phyloP scores from a whole-genome alignment of 2,797 vertebrate genomes.

The Hypotaenidia philippensis region DNA sequence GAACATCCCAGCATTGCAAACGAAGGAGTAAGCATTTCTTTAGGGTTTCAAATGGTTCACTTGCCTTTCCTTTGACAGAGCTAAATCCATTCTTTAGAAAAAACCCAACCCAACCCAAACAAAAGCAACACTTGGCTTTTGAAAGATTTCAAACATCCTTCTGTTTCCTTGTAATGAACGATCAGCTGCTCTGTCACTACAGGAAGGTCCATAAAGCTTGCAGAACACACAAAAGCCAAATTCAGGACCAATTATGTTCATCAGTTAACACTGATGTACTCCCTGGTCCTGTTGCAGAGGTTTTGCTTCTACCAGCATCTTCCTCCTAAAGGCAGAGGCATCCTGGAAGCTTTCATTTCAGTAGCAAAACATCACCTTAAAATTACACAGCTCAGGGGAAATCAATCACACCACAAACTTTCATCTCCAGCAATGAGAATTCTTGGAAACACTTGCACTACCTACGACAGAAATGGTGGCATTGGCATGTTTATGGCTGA shows the following conservation, averaged over 20 bases:
- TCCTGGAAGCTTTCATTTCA: not conserved
- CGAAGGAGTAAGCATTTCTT: slow-evolving; percentile 55
- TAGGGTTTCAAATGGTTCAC: not conserved
- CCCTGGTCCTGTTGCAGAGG: not conserved
- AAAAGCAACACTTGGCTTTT: not conserved
- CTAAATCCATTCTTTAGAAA: not conserved
- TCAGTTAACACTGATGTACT: not conserved
- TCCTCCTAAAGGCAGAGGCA: not conserved
- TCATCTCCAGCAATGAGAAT: not conserved
- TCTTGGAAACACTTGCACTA: not conserved
- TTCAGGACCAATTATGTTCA: not conserved
- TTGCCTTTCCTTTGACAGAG: not conserved
- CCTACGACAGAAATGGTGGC: not conserved
- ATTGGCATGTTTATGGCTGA: not conserved
- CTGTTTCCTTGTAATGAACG: not conserved
- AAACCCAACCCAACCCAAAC: too few relatives aligned
- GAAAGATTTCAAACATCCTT: not conserved
- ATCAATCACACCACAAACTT: not conserved
- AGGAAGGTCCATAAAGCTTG: not conserved
- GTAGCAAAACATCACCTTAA: not conserved
- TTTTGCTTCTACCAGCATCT: not conserved
- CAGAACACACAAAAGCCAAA: not conserved
- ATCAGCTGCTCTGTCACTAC: not conserved
- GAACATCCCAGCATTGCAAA: slow-evolving; percentile 32
- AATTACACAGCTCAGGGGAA: not conserved